phyloP scores from a whole-genome alignment of 2,113 vertebrate genomes.

The Micronisus gabar region DNA sequence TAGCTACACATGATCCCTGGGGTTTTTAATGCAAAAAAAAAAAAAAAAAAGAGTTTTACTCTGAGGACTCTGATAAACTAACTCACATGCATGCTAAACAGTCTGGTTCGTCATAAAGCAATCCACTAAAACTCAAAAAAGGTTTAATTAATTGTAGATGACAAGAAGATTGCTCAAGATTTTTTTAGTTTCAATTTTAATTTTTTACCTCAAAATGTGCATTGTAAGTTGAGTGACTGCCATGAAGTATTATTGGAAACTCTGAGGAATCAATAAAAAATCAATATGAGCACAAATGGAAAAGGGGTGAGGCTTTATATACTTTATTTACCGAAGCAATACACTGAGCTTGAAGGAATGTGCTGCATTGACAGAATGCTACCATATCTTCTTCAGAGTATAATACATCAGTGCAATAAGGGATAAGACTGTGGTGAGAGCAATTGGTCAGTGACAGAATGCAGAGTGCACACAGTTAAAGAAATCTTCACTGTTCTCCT shows the following conservation, averaged over 20 bases:
- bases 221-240: not conserved
- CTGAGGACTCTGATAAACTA: not conserved
- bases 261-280: not conserved
- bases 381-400: not conserved
- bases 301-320: not conserved
- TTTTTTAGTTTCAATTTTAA: not conserved
- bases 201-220: not conserved
- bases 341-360: not conserved
- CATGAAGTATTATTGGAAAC: not conserved
- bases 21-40: not conserved
- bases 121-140: not conserved
- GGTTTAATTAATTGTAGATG: not conserved
- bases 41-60: conserved; percentile 27
- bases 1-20: not conserved
- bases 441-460: not conserved
- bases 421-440: not conserved
- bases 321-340: not conserved
- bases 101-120: not conserved
- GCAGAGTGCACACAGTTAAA: not conserved
- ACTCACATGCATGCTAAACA: conserved; percentile 6
- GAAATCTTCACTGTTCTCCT: not conserved
- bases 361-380: not conserved
- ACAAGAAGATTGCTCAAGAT: not conserved
- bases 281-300: not conserved
- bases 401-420: not conserved